Base-by-base conservation (phyloP, 2,113 vertebrate genomes). In the Ovibos moschatus region DNA sequence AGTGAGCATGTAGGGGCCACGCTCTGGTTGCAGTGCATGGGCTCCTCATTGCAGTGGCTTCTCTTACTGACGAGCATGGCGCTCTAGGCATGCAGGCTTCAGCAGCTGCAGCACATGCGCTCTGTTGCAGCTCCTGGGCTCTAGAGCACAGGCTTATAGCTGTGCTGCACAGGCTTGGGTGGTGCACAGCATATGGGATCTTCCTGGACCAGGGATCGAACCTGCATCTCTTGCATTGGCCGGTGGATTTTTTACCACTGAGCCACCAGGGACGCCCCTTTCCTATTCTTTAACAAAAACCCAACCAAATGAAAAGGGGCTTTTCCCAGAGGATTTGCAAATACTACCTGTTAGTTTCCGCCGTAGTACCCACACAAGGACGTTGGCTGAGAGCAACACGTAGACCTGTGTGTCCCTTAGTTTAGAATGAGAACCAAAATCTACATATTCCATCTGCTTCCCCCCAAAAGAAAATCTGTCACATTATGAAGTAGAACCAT, bases 21-120 rank as follows among this genome's bases (percentile, higher is more conserved):
- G 3, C 74, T 45, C 25, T 8, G 3, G 74, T 8, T 28, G 25
- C 40, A 8, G 6, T 14, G 25, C 40, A 6, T 27, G 40, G 6
- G 74, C 40, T 76, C 15, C 74, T 76, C 74, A 7, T 5, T 76
- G 25, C 40, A 43, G 23, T 78, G 74, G 74, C 25, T 28, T 45
- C 40, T 76, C 71, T 7, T 4, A 25, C 2, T 45, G 40, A 14
- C 2, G 40, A 76, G 40, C 23, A 14, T 14, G 74, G 43, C 4
- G 40, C 40, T 45, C 40, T 27, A 9, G 13, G 40, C 25, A 7
- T 5, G 25, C 7, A 0, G 40, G 40, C 43, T 45, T 78, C 43
- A 16, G 43, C 1, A 28, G 23, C 0, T 15, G 23, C 12, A 14
- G 71, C 40, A 7, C 40, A 43, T 15, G 23, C 0, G 40, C 36